Conservation (phyloP, 2,888 invertebrate genomes). For the Pyrgus malvae region DNA sequence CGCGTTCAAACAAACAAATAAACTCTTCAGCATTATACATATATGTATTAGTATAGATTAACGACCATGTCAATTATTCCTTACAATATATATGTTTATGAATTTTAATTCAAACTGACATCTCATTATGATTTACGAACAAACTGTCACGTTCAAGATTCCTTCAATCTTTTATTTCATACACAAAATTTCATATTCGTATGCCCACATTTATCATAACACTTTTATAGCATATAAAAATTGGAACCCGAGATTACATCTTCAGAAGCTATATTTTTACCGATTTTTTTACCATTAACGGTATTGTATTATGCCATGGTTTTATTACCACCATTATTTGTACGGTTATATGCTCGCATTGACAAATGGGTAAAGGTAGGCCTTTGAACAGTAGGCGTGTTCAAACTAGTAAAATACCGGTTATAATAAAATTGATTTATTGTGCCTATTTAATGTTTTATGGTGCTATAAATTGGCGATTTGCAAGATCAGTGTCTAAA, state of each 20-base stretch:
- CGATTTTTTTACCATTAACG: conserved; percentile 12
- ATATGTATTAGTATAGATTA: too few relatives aligned
- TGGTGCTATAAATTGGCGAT: conserved; percentile 13
- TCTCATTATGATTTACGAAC: too few relatives aligned
- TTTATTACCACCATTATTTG: conserved; percentile 24
- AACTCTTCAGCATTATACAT: too few relatives aligned
- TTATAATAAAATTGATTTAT: conserved; percentile 29
- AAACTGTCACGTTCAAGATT: too few relatives aligned
- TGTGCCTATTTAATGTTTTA: conserved; percentile 15
- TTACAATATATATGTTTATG: too few relatives aligned
- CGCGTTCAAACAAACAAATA: too few relatives aligned
- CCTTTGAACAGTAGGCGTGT: conserved; percentile 20
- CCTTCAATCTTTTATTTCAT: too few relatives aligned
- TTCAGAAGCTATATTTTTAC: conserved; percentile 1
- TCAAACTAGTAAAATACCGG: conserved; percentile 26
- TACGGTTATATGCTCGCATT: conserved; percentile 20
- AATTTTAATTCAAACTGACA: too few relatives aligned
- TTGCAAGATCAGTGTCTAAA: conserved; percentile 20
- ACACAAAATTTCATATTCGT: not conserved
- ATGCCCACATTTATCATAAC: not conserved
- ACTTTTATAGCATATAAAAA: conserved; percentile 1
- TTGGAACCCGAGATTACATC: conserved; percentile 1
- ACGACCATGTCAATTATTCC: too few relatives aligned
- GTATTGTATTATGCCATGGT: conserved; percentile 19
- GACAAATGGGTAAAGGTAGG: conserved; percentile 25